A percentile compares a stretch with the other conserved stretches of the same genome.
Conservation (phyloP, 2,113 vertebrate genomes). For the Nannospalax galili region DNA sequence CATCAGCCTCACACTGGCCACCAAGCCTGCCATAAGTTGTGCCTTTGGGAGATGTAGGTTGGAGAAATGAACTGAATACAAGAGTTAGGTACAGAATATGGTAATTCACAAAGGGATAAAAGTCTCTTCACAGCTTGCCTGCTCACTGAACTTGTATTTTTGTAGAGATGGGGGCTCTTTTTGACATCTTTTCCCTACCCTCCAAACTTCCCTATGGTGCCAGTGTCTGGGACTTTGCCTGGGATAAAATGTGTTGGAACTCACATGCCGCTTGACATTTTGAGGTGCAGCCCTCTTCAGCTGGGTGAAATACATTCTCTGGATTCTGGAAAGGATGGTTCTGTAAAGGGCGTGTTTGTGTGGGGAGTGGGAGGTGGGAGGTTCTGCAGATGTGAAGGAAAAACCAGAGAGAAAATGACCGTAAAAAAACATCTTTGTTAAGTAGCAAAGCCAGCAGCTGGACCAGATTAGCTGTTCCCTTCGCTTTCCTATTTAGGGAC, state of each 20-base stretch:
- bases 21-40: not conserved
- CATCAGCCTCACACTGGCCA: not conserved
- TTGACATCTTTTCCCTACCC: not conserved
- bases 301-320: not conserved
- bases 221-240: not conserved
- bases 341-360: not conserved
- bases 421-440: constrained; percentile 47
- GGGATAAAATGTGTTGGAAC: not conserved
- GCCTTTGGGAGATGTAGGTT: not conserved
- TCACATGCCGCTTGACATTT: not conserved
- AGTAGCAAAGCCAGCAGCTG: constrained; percentile 74
- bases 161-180: not conserved
- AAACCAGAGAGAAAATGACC: constrained; percentile 60
- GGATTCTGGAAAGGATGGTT: not conserved
- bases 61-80: not conserved
- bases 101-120: not conserved
- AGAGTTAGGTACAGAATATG: not conserved
- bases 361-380: not conserved
- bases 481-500: constrained; percentile 73
- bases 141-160: not conserved
- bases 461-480: constrained; percentile 77
- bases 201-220: not conserved
- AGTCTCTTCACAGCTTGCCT: not conserved
- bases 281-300: not conserved
- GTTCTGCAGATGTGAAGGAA: constrained; percentile 56